Conservation (phyloP, 1,140 invertebrate species). For the Apis mellifera region DNA sequence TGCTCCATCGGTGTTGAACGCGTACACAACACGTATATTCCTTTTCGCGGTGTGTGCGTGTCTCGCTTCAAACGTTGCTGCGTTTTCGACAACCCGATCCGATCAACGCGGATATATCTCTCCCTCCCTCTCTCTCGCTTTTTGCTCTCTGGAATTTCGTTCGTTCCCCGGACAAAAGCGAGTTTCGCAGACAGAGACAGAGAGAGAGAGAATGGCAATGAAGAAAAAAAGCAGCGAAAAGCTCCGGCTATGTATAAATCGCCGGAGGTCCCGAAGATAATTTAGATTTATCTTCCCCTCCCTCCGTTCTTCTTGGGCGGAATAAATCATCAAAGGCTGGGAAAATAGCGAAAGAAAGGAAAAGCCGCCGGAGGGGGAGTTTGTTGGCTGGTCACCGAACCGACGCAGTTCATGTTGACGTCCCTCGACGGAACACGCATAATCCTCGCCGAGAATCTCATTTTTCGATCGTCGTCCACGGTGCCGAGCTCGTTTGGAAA, state of each 20-base stretch:
- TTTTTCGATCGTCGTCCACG: slow-evolving; percentile 46
- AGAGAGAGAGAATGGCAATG: too few species aligned
- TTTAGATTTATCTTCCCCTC: not conserved
- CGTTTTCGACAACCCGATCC: slow-evolving; percentile 20
- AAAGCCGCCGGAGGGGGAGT: not conserved
- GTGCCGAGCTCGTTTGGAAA: slow-evolving; percentile 49
- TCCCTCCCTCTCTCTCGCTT: not conserved
- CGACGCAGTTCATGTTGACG: slow-evolving; percentile 25
- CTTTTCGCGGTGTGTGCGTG: slow-evolving; percentile 16
- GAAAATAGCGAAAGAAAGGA: not conserved
- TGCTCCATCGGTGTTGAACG: not conserved
- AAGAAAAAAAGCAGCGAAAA: not conserved
- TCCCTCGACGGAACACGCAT: slow-evolving; percentile 31
- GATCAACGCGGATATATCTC: slow-evolving; percentile 4
- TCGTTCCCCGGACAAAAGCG: not conserved
- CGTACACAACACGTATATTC: not conserved
- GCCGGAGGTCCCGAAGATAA: not conserved
- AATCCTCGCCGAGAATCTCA: slow-evolving; percentile 47
- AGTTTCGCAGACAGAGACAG: not conserved
- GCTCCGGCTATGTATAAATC: not conserved
- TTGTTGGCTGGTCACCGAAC: not conserved
- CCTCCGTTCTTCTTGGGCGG: too few species aligned
- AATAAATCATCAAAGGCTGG: too few species aligned
- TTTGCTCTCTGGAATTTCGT: not conserved
- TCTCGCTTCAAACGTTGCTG: slow-evolving; percentile 7